Conservation (phyloP, 2,797 vertebrate species). For the Gymnoscopelus braueri region DNA sequence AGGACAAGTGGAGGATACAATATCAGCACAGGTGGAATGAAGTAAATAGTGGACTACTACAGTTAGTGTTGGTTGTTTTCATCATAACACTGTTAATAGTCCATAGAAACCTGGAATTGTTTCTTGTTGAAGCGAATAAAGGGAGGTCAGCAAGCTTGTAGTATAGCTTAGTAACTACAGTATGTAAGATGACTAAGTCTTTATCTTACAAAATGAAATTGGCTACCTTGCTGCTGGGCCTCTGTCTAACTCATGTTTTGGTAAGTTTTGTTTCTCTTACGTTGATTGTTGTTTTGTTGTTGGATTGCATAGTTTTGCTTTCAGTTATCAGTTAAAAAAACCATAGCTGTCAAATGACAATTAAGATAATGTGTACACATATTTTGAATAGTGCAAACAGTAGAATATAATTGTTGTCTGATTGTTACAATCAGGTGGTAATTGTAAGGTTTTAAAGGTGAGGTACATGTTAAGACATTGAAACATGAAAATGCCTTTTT, state of each 20-base stretch:
- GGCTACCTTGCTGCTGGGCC: slow-evolving; percentile 40
- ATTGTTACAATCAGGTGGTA: too few species aligned
- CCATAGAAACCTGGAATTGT: slow-evolving; percentile 4
- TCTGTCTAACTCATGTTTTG: slow-evolving; percentile 57
- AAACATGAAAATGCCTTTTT: slow-evolving; percentile 21
- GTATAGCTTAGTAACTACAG: slow-evolving; percentile 9
- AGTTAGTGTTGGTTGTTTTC: slow-evolving; percentile 28
- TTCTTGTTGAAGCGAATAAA: not conserved
- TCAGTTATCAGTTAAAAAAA: slow-evolving; percentile 15
- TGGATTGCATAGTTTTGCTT: not conserved
- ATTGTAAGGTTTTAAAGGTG: not conserved
- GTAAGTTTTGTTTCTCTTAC: slow-evolving; percentile 62
- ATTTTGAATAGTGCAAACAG: not conserved
- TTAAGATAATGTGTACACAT: not conserved
- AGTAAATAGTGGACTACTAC: slow-evolving; percentile 28
- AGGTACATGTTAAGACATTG: slow-evolving; percentile 15
- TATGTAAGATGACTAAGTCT: slow-evolving; percentile 14
- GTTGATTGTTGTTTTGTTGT: slow-evolving; percentile 21
- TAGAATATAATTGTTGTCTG: not conserved
- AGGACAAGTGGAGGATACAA: slow-evolving; percentile 32
- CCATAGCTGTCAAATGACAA: slow-evolving; percentile 6
- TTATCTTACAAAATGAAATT: slow-evolving; percentile 44
- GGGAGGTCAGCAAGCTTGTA: slow-evolving; percentile 9
- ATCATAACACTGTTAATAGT: slow-evolving; percentile 29
- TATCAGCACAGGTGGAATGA: slow-evolving; percentile 57